Percentiles rank a stretch among this genome's conserved stretches.
These are phyloP conservation scores for Papilio aristodemus DNA, from an alignment of 1,140 invertebrate species.

Conservation along the genomic window DNA sequence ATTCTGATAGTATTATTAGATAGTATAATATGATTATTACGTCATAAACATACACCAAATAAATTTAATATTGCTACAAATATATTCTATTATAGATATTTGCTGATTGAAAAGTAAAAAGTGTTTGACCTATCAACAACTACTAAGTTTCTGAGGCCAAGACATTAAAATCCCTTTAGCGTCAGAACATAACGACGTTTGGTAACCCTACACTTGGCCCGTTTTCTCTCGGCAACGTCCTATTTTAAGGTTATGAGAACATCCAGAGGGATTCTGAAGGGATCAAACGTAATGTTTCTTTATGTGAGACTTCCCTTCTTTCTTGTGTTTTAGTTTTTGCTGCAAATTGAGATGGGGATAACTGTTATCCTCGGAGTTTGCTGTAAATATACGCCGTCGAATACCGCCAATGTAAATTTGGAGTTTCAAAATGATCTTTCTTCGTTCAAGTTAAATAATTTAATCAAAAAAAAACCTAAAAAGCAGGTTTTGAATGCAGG, in stretches of 20 bases:
- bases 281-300: conserved; percentile 37
- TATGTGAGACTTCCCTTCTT: conserved; percentile 33
- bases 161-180: conserved; percentile 5
- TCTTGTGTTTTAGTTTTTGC: conserved; percentile 15
- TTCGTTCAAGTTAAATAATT: neutral
- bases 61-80: too few species aligned
- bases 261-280: conserved; percentile 35
- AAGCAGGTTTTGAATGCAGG: too few species aligned
- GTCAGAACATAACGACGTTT: neutral
- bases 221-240: conserved; percentile 37
- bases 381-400: conserved; percentile 8
- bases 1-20: too few species aligned
- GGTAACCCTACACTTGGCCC: conserved; percentile 13
- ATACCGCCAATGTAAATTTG: neutral
- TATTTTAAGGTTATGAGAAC: conserved; percentile 39
- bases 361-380: conserved; percentile 4
- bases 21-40: too few species aligned
- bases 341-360: conserved; percentile 7
- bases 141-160: neutral
- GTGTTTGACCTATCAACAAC: neutral
- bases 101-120: neutral
- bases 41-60: too few species aligned
- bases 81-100: neutral
- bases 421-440: neutral
- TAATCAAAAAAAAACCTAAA: too few species aligned